Evolutionary conservation across 1,140 invertebrate species (phyloP).

Genomic region (Telenomus remus): DNA sequence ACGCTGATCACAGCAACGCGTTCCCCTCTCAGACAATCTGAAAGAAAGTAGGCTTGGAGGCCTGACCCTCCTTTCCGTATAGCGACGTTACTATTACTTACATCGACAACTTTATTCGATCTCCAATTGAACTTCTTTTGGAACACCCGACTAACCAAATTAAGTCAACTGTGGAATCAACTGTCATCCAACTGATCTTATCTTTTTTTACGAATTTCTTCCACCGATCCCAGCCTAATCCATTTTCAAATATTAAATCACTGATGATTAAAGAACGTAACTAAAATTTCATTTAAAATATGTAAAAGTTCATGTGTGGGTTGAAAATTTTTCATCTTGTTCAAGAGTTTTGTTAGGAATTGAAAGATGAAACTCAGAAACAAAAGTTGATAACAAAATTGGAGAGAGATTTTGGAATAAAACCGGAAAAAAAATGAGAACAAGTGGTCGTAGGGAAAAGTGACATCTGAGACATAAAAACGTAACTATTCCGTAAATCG

Average conservation of each 20-base stretch:
- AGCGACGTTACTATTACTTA: conserved; percentile 57
- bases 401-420: too few species aligned
- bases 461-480: conserved; percentile 1
- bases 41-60: conserved; percentile 60
- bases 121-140: conserved; percentile 38
- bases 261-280: too few species aligned
- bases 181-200: conserved; percentile 9
- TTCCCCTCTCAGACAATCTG: conserved; percentile 58
- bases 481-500: conserved; percentile 9
- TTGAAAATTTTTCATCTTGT: too few species aligned
- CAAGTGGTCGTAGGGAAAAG: not conserved
- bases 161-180: conserved; percentile 26
- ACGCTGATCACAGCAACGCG: conserved; percentile 53
- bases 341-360: too few species aligned
- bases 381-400: too few species aligned
- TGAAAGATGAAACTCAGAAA: too few species aligned
- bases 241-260: not conserved
- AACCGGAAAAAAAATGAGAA: not conserved
- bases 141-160: conserved; percentile 25
- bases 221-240: conserved; percentile 13
- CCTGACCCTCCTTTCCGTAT: conserved; percentile 56
- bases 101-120: conserved; percentile 54
- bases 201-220: conserved; percentile 23
- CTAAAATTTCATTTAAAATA: too few species aligned
- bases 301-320: too few species aligned